Evolutionary conservation across 1,140 invertebrate species (phyloP), one percentile per base, ranked within the genome.

Genomic region (Cardiocondyla obscurior): DNA sequence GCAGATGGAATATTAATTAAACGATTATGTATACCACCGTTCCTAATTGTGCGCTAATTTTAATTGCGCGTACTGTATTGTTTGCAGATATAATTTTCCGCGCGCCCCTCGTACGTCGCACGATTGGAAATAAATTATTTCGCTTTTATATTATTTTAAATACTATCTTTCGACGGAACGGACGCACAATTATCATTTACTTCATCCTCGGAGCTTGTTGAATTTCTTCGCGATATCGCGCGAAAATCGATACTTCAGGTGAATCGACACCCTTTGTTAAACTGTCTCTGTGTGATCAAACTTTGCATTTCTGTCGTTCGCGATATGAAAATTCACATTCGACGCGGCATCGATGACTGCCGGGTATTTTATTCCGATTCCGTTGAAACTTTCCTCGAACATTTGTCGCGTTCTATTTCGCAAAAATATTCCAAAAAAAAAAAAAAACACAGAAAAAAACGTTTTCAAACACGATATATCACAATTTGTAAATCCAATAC

Each of bases 191-290:
- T 44, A 44, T 30, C 36, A 39, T 46, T 44, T 60, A 7, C 4
- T 44, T 19, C 6, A 12, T 30, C 10, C 44, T n/a, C 16, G 3
- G 19, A 10, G 12, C 14, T 74, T n/a, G 33, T 39, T 10, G 16
- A 77, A 77, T 77, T 65, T 65, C 73, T 76, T 76, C 28, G 14
- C n/a, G 42, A 62, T 64, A 60, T 19, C 28, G 19, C 16, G 33
- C 4, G 44, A 51, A 60, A 51, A 53, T 77, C 44, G 22, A 77
- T 77, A 77, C 39, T 65, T 51, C 30, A 49, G 22, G 25, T 65
- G 73, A 65, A 65, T 44, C 42, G 30, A 53, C 19, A 44, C 8
- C 44, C 44, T 65, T 74, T 65, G 60, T 51, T 28, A 65, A 44
- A 77, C 28, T 28, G 60, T 77, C 28, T 65, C 19, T 25, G 42